These are phyloP conservation scores for Hippoglossus stenolepis DNA, from an alignment of 2,113 vertebrate genomes.

Conservation along the genomic window DNA sequence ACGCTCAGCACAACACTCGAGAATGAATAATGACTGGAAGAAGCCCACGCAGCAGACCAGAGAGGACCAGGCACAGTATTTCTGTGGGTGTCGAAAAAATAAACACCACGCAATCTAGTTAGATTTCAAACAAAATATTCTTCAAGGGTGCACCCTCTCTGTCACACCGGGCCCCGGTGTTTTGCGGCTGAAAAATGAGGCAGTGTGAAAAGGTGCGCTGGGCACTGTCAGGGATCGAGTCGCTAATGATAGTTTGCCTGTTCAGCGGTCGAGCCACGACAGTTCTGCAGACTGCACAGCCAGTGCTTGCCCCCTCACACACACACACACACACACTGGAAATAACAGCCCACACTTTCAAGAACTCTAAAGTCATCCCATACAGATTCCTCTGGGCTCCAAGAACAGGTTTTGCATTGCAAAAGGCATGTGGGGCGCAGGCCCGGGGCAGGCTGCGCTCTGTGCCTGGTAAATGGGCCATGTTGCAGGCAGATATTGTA, in stretches of 20 bases:
- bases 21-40: constrained; percentile 68
- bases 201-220: constrained; percentile 31
- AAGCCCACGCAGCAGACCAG: constrained; percentile 53
- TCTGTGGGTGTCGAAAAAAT: constrained; percentile 37
- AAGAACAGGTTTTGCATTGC: constrained; percentile 25
- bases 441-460: constrained; percentile 13
- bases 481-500: constrained; percentile 30
- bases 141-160: constrained; percentile 20
- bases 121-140: constrained; percentile 32
- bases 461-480: constrained; percentile 45
- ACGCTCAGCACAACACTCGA: constrained; percentile 61
- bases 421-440: constrained; percentile 46
- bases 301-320: no score
- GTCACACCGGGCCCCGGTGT: not conserved
- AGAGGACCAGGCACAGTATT: constrained; percentile 19
- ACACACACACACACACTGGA: constrained; percentile 2
- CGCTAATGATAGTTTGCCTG: constrained; percentile 50
- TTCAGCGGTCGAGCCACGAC: constrained; percentile 25
- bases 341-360: constrained; percentile 42
- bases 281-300: not conserved
- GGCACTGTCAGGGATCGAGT: constrained; percentile 19
- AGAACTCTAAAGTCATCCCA: constrained; percentile 32
- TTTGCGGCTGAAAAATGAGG: constrained; percentile 8
- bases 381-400: constrained; percentile 30
- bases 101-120: constrained; percentile 18